These are phyloP conservation scores for Lampropteryx suffumata DNA, from an alignment of 2,888 invertebrate genomes.

Conservation along the genomic window DNA sequence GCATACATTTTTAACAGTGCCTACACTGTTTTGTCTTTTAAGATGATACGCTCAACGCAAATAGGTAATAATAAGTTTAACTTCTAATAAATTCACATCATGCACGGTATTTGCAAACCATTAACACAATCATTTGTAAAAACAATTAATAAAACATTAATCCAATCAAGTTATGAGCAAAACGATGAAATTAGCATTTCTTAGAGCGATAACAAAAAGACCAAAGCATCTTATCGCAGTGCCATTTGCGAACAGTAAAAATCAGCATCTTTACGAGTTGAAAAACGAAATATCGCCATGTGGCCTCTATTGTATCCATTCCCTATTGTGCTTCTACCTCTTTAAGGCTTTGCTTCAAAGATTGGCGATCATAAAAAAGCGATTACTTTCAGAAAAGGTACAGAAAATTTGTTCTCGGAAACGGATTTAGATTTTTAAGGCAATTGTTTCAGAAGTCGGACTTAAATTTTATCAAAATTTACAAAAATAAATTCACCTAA, in stretches of 20 bases:
- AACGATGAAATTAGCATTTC: slow-evolving; percentile 17
- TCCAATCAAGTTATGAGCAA: slow-evolving; percentile 1
- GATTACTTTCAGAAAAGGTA: slow-evolving; percentile 64
- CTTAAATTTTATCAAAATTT: too few species aligned
- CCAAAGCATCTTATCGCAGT: slow-evolving; percentile 50
- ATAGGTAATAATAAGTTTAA: not conserved
- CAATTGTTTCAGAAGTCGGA: slow-evolving; percentile 26
- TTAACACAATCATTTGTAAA: not conserved
- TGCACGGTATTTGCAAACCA: not conserved
- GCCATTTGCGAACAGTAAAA: slow-evolving; percentile 63
- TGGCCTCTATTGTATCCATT: slow-evolving; percentile 72
- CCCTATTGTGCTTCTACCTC: slow-evolving; percentile 69
- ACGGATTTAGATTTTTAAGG: slow-evolving; percentile 24
- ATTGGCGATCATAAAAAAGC: slow-evolving; percentile 65
- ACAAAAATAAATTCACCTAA: too few species aligned
- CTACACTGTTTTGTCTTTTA: too few species aligned
- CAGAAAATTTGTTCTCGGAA: slow-evolving; percentile 60
- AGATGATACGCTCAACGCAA: too few species aligned
- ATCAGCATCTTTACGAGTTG: slow-evolving; percentile 64
- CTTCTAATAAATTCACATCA: not conserved
- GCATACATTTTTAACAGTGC: too few species aligned
- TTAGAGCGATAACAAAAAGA: slow-evolving; percentile 28
- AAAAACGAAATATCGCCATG: slow-evolving; percentile 64
- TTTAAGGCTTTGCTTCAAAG: slow-evolving; percentile 65
- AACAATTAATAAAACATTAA: slow-evolving; percentile 6